These are phyloP conservation scores for Clupea harengus DNA, from an alignment of 2,113 vertebrate species.

Conservation along the genomic window DNA sequence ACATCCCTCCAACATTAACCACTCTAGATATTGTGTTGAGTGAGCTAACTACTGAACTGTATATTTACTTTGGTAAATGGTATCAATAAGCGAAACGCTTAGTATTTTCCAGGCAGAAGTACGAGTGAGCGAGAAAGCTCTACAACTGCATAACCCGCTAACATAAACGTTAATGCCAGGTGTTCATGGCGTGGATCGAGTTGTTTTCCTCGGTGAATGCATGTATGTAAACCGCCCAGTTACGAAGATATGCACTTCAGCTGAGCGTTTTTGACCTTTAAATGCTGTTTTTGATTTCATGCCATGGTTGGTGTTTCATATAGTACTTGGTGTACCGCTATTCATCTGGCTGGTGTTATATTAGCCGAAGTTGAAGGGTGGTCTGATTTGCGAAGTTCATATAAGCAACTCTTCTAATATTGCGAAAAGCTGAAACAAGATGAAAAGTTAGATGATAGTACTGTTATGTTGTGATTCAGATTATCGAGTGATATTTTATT, in stretches of 20 bases:
- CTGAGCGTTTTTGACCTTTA: not conserved
- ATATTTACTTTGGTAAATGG: not conserved
- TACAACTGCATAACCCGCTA: not conserved
- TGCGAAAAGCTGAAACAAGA: not conserved
- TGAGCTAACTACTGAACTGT: not conserved
- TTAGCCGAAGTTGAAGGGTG: not conserved
- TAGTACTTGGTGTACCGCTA: not conserved
- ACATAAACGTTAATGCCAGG: not conserved
- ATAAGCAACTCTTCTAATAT: not conserved
- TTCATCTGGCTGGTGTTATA: not conserved
- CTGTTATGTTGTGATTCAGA: not conserved
- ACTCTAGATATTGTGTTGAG: not conserved
- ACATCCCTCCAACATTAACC: not conserved
- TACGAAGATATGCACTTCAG: not conserved
- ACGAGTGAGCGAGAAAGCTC: not conserved
- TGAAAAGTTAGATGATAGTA: not conserved
- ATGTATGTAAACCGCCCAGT: not conserved
- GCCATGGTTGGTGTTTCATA: not conserved
- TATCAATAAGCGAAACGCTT: not conserved
- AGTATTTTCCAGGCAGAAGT: not conserved
- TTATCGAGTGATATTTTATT: not conserved
- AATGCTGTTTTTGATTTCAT: not conserved
- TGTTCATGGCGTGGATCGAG: not conserved
- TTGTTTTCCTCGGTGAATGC: constrained; percentile 1
- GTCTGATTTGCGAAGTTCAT: not conserved